Evolutionary conservation across 2,797 vertebrate genomes (phyloP), one percentile per base, ranked within the genome.

Genomic region (Sebastes paucispinis): DNA sequence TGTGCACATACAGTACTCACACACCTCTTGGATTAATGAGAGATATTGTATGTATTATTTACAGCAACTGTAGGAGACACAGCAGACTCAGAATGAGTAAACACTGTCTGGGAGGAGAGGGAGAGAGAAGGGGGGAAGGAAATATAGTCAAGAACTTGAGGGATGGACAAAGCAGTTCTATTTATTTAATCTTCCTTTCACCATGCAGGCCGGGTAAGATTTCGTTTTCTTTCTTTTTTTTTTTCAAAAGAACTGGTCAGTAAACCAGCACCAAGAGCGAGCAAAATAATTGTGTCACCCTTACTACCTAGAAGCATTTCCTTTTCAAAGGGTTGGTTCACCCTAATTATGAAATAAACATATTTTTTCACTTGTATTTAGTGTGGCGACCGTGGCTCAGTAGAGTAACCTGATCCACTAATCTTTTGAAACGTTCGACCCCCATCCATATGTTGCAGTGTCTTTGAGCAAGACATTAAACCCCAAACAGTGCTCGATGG

Each of bases 41-140:
- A 82, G 60, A 67, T 58, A 47, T 8, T 54, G 25, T 71, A 80
- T 87, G 72, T 65, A 82, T 90, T 87, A 90, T 93, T 91, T 84
- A 87, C 87, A 72, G 22, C 68, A 84, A 71, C 73, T 74, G 34
- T 43, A 75, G 69, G 81, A 75, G 75, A 84, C 57, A 75, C 62
- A 66, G 58, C 65, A 75, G 70, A 72, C 68, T 82, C 50, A 60
- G 79, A 86, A 74, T 85, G 77, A 72, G 72, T 75, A 79, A 91
- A 82, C 66, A 85, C 31, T 57, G 66, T 78, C 67, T 77, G 57
- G 62, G 63, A 31, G 71, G 69, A 77, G 58, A 69, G 18, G 7
- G 47, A 52, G 62, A 39, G 34, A 16, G 12, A 36, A 31, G 14
- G 18, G 54, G 47, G 31, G 29, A 54, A 39, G 24, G 34, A 57